These are phyloP conservation scores for Nasonia longicornis DNA, from an alignment of 1,140 invertebrate genomes.

Conservation along the genomic window DNA sequence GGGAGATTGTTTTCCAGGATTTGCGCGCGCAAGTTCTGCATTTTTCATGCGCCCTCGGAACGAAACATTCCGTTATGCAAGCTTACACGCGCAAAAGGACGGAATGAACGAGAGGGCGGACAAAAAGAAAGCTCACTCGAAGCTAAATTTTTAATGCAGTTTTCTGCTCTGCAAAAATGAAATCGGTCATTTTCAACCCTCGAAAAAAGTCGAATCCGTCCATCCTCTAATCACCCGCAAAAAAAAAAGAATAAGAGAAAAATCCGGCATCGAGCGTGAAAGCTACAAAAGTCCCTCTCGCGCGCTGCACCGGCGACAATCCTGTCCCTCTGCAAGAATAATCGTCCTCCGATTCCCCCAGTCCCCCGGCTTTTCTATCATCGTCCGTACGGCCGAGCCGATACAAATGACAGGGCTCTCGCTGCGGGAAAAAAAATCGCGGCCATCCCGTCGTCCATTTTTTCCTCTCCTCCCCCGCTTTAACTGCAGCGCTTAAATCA, in stretches of 20 bases:
- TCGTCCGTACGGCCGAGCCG: conserved; percentile 5
- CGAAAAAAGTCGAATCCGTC: no score
- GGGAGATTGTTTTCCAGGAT: conserved; percentile 28
- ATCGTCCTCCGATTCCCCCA: conserved; percentile 35
- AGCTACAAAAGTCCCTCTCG: not conserved
- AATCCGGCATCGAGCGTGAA: conserved; percentile 1
- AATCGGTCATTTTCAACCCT: no score
- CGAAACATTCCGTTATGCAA: conserved; percentile 33
- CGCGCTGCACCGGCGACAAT: not conserved
- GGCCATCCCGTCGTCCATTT: not conserved
- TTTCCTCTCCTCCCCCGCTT: not conserved
- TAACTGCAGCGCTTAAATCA: conserved; percentile 51
- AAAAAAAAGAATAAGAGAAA: not conserved
- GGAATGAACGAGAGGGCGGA: not conserved
- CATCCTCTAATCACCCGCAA: no score
- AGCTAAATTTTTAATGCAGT: not conserved
- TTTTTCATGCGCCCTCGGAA: conserved; percentile 31
- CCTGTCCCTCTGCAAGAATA: conserved; percentile 13
- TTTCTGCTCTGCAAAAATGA: no score
- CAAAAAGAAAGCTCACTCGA: not conserved
- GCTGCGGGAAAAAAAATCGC: conserved; percentile 24
- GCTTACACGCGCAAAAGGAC: not conserved
- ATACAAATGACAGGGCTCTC: conserved; percentile 39
- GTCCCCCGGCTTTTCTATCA: conserved; percentile 24
- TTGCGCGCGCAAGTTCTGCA: conserved; percentile 19